These are phyloP conservation scores for Kradibia gibbosae DNA, from an alignment of 1,140 invertebrate genomes.

Conservation along the genomic window DNA sequence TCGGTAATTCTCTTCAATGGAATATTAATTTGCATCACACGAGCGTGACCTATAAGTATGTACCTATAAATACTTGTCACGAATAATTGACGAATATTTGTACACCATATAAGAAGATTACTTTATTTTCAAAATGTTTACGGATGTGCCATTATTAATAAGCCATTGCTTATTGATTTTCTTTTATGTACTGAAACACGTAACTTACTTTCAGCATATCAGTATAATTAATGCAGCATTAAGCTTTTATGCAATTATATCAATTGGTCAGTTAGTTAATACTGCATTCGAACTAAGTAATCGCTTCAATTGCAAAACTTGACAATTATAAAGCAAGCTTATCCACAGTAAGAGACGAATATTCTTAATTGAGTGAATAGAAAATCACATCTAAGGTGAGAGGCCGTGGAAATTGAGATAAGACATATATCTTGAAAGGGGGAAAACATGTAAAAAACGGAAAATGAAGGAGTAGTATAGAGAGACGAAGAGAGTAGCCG, in stretches of 20 bases:
- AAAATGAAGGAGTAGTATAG: neutral
- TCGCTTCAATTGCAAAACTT: no score
- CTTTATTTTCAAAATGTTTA: neutral
- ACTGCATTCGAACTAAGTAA: neutral
- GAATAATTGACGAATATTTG: neutral
- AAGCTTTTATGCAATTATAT: neutral
- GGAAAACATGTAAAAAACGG: neutral
- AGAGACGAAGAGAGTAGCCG: conserved; percentile 27
- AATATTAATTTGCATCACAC: neutral
- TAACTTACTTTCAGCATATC: neutral
- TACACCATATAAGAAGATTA: neutral
- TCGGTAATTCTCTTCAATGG: neutral
- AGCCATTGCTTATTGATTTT: neutral
- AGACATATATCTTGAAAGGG: conserved; percentile 16
- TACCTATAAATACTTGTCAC: neutral
- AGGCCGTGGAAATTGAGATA: conserved; percentile 37
- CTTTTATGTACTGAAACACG: neutral
- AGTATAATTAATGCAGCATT: neutral
- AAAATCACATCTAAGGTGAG: conserved; percentile 4
- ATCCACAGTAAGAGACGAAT: no score
- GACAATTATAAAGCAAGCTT: no score
- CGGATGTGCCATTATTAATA: neutral
- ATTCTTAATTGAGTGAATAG: no score
- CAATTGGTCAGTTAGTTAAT: neutral
- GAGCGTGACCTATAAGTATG: neutral